Conservation (phyloP, 64 coral and sea anemone genomes). For the Stichodactyla helianthus region DNA sequence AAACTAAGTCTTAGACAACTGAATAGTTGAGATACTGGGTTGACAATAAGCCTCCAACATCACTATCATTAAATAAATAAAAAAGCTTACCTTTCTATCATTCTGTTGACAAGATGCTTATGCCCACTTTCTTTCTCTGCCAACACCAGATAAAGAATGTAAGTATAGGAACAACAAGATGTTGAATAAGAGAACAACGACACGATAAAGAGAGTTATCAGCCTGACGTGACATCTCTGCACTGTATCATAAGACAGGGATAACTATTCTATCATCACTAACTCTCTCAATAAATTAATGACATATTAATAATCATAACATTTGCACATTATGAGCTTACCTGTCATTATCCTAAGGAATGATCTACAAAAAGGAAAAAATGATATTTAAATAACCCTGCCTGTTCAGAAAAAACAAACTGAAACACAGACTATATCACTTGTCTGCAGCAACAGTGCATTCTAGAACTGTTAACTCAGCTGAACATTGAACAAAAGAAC, state of each 20-base stretch:
- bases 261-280: conserved; percentile 25
- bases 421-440: too few relatives aligned
- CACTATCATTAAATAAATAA: not conserved
- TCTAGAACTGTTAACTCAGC: too few relatives aligned
- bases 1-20: too few relatives aligned
- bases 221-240: conserved; percentile 21
- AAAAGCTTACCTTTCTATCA: not conserved
- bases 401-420: too few relatives aligned
- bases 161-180: not conserved
- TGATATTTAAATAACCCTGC: not conserved
- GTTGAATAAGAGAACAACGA: not conserved
- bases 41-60: too few relatives aligned
- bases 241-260: conserved; percentile 11
- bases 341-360: not conserved
- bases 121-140: not conserved
- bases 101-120: not conserved
- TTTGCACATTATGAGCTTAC: not conserved
- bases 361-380: not conserved
- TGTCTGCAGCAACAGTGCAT: too few relatives aligned
- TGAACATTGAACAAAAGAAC: too few relatives aligned
- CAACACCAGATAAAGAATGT: not conserved
- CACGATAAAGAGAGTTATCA: not conserved
- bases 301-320: not conserved
- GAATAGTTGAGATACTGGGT: too few relatives aligned
- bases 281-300: not conserved